Evolutionary conservation across 2,797 vertebrate species (phyloP).

Genomic region (Pipistrellus pipistrellus): DNA sequence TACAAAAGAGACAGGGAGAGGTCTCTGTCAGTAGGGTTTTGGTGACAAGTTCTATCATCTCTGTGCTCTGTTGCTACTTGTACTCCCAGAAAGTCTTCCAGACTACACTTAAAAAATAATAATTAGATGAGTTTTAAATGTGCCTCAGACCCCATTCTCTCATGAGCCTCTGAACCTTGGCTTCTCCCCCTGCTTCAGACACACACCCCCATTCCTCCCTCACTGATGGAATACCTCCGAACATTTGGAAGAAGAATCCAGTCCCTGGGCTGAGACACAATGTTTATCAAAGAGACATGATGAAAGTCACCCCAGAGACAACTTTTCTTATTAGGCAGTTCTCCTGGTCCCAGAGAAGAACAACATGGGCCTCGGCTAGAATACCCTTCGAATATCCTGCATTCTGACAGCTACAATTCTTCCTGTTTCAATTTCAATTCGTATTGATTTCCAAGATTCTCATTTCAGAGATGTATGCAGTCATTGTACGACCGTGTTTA

Average conservation of each 20-base stretch:
- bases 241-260: not conserved
- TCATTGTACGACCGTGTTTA: slow-evolving; percentile 86
- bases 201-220: not conserved
- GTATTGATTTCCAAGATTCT: slow-evolving; percentile 88
- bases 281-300: slow-evolving; percentile 67
- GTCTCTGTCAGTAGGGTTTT: not conserved
- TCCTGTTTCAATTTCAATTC: slow-evolving; percentile 88
- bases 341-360: not conserved
- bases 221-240: not conserved
- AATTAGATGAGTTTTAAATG: not conserved
- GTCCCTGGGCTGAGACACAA: not conserved
- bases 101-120: not conserved
- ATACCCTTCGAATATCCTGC: not conserved
- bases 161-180: not conserved
- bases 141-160: not conserved
- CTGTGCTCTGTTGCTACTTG: not conserved
- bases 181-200: not conserved
- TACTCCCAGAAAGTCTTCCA: not conserved
- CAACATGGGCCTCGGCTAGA: slow-evolving; percentile 25
- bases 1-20: not conserved
- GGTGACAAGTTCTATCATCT: not conserved
- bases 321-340: slow-evolving; percentile 70
- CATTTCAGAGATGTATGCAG: slow-evolving; percentile 87
- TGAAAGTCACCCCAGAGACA: slow-evolving; percentile 70
- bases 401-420: slow-evolving; percentile 83